These are phyloP conservation scores for Andrena trimmerana DNA, from an alignment of 2,888 invertebrate genomes.

Conservation along the genomic window DNA sequence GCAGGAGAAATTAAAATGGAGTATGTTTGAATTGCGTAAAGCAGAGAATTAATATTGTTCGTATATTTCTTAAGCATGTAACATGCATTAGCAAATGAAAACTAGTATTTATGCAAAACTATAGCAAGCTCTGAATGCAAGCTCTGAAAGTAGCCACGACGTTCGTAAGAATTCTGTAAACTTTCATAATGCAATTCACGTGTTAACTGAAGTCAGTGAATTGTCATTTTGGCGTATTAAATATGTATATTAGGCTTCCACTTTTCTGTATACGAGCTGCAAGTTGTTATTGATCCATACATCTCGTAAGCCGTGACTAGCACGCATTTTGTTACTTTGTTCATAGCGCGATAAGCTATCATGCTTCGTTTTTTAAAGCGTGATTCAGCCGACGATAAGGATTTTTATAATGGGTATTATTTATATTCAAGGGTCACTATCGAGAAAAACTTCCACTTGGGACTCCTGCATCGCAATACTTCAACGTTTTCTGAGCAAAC, in stretches of 20 bases:
- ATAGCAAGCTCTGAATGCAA: too few relatives aligned
- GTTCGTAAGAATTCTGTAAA: not conserved
- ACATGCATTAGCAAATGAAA: too few relatives aligned
- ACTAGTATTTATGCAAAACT: not conserved
- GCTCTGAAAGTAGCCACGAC: not conserved
- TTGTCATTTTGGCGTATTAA: not conserved
- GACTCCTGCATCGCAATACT: not conserved
- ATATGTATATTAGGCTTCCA: constrained; percentile 20
- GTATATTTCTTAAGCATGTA: too few relatives aligned
- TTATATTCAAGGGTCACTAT: not conserved
- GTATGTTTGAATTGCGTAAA: too few relatives aligned
- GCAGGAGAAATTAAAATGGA: too few relatives aligned
- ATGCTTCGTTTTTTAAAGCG: constrained; percentile 19
- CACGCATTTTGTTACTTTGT: constrained; percentile 55
- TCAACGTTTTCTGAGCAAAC: not conserved
- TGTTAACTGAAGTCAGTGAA: not conserved
- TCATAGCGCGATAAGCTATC: constrained; percentile 49
- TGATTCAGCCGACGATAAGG: constrained; percentile 22
- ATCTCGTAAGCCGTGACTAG: constrained; percentile 33
- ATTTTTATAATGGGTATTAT: constrained; percentile 25
- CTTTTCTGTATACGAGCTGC: constrained; percentile 20
- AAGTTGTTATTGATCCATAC: constrained; percentile 50
- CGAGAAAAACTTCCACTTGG: not conserved
- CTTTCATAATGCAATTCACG: not conserved
- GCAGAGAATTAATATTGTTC: too few relatives aligned